Base-by-base conservation (phyloP, 1,140 invertebrate genomes). In the Palaemon carinicauda region DNA sequence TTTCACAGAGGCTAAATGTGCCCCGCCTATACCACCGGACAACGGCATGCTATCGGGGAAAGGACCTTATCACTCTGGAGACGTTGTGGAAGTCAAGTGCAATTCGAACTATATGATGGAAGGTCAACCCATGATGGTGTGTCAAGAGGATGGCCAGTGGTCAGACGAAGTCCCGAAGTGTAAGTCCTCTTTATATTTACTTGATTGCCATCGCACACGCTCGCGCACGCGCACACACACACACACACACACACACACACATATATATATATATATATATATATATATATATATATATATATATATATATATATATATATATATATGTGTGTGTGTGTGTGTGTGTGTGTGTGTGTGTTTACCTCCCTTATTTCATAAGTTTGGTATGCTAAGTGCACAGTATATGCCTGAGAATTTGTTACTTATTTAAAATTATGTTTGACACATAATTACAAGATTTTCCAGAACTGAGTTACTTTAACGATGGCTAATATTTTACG, bases 141-240 rank as follows among this genome's bases (percentile, higher is more conserved):
- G 97, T 92, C 95, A 96, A 92, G 96, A 97, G 91, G 96, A 94
- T 92, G 96, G 96, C 27, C 92, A 95, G 79, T 98, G 97, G 97
- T 96, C 95, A 51, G 94, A 95, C 84, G 94, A 94, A 50, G 92
- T 95, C 27, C 96, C 80, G 17, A 82, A 80, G 29, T 87, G 86
- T 83, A 51, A 78, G 86, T 79, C 1, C 14, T n/a, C 21, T 21
- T 2, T 50, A 3, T 12, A n/a, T 74, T 21, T 75, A 4, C 19
- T 24, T 84, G 24, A 41, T 2, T 74, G 24, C 41, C 7, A 5
- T 12, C 12, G 12, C 41, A n/a, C n/a, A n/a, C n/a, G 12, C 41
- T 12, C 12, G 12, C 41, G 7, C 41, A 41, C 12, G 12, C 41
- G 7, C 41, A 41, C 7, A 41, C 41, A 41, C 33, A 9, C 33